These are phyloP conservation scores for Allygus modestus DNA, from an alignment of 2,888 invertebrate species.

Conservation along the genomic window DNA sequence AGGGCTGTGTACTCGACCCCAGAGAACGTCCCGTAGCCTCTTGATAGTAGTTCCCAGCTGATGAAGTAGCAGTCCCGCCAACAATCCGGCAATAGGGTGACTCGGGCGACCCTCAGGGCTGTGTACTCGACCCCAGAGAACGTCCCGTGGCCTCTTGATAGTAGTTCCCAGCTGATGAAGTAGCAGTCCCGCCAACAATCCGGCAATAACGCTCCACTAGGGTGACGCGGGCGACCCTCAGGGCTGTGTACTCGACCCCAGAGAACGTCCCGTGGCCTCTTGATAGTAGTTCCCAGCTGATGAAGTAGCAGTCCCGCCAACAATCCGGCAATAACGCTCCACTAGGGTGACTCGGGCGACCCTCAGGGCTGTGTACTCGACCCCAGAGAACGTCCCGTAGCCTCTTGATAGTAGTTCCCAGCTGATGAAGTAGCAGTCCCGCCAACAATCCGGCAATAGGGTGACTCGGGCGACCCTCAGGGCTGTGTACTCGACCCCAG, in stretches of 20 bases:
- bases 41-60: constrained; percentile 16
- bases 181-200: constrained; percentile 24
- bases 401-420: constrained; percentile 1
- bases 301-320: constrained; percentile 24
- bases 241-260: too few relatives aligned
- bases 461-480: neutral
- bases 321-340: constrained; percentile 46
- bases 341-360: neutral
- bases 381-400: too few relatives aligned
- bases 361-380: too few relatives aligned
- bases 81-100: constrained; percentile 46
- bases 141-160: neutral
- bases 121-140: too few relatives aligned
- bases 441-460: constrained; percentile 51
- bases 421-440: constrained; percentile 32
- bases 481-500: too few relatives aligned
- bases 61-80: constrained; percentile 22
- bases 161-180: constrained; percentile 41
- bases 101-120: too few relatives aligned
- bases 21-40: too few relatives aligned
- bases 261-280: too few relatives aligned
- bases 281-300: constrained; percentile 18
- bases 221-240: neutral
- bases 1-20: too few relatives aligned
- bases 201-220: constrained; percentile 27